Percentiles rank a stretch among this genome's conserved stretches.
Evolutionary conservation across 37 sponge, comb jelly and placozoan species (phyloP).

Genomic region (Diacarnus erythraeanus): DNA sequence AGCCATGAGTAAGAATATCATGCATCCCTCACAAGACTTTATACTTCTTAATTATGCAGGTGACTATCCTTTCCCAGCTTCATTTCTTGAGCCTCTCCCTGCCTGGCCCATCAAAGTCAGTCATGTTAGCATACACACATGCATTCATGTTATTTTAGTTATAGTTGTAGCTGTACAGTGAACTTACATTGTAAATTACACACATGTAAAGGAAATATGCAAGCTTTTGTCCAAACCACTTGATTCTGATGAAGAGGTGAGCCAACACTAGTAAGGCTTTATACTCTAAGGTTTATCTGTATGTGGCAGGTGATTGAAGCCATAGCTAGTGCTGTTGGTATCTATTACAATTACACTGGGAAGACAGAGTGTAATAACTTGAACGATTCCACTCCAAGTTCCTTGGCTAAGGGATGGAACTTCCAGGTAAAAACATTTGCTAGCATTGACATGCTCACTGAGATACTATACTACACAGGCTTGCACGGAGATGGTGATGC

Average conservation of each 20-base stretch:
- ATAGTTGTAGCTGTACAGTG: too few species aligned
- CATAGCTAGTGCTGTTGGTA: conserved; percentile 41
- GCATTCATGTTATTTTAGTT: too few species aligned
- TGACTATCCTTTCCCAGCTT: conserved; percentile 96
- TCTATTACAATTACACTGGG: conserved; percentile 89
- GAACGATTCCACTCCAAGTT: conserved; percentile 26
- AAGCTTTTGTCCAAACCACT: not conserved
- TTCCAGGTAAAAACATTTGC: conserved; percentile 50
- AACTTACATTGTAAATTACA: not conserved
- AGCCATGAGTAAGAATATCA: conserved; percentile 54
- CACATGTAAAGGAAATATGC: not conserved
- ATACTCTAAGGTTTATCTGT: not conserved
- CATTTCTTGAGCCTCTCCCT: conserved; percentile 89
- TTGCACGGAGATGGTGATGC: conserved; percentile 97
- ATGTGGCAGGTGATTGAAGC: conserved; percentile 6
- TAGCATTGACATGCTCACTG: not conserved
- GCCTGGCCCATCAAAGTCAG: conserved; percentile 86
- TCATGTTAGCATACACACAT: too few species aligned
- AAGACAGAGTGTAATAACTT: conserved; percentile 43
- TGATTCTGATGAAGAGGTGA: conserved; percentile 2
- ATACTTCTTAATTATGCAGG: too few species aligned
- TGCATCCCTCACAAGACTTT: not conserved
- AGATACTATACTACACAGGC: conserved; percentile 41
- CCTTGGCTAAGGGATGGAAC: conserved; percentile 66
- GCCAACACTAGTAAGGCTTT: not conserved